These are phyloP conservation scores for Idaea biselata DNA, from an alignment of 2,888 invertebrate species.

Conservation along the genomic window DNA sequence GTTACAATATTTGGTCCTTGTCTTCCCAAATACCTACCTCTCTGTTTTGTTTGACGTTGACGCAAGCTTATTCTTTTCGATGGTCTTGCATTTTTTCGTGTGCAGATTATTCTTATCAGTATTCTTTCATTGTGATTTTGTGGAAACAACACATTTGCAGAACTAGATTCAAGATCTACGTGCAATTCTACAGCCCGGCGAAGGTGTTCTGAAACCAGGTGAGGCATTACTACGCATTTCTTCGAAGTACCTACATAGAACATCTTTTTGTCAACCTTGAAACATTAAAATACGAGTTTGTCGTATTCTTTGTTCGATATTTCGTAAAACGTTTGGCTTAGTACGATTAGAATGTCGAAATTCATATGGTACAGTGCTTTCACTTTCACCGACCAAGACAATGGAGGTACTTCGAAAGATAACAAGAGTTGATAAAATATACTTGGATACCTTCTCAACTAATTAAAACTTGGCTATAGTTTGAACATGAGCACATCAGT, in stretches of 20 bases:
- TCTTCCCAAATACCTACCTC: constrained; percentile 29
- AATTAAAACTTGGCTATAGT: constrained; percentile 3
- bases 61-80: constrained; percentile 60
- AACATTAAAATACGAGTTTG: constrained; percentile 49
- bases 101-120: constrained; percentile 53
- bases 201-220: constrained; percentile 47
- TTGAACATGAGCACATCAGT: background rate
- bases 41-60: constrained; percentile 54
- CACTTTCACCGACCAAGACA: constrained; percentile 6
- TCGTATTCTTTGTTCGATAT: constrained; percentile 56
- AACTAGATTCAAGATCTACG: constrained; percentile 50
- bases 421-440: background rate
- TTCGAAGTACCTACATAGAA: constrained; percentile 46
- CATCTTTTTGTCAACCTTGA: constrained; percentile 74
- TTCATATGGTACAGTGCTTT: constrained; percentile 1
- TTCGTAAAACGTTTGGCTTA: constrained; percentile 7
- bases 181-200: constrained; percentile 28
- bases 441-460: background rate
- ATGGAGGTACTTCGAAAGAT: background rate
- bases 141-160: constrained; percentile 33
- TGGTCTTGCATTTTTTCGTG: constrained; percentile 58
- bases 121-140: constrained; percentile 43
- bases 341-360: background rate
- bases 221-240: constrained; percentile 60
- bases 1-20: constrained; percentile 22